A percentile compares a stretch with the other conserved stretches of the same genome.
These are phyloP conservation scores for Adoxophyes honmai DNA, from an alignment of 1,140 invertebrate genomes.

Conservation along the genomic window DNA sequence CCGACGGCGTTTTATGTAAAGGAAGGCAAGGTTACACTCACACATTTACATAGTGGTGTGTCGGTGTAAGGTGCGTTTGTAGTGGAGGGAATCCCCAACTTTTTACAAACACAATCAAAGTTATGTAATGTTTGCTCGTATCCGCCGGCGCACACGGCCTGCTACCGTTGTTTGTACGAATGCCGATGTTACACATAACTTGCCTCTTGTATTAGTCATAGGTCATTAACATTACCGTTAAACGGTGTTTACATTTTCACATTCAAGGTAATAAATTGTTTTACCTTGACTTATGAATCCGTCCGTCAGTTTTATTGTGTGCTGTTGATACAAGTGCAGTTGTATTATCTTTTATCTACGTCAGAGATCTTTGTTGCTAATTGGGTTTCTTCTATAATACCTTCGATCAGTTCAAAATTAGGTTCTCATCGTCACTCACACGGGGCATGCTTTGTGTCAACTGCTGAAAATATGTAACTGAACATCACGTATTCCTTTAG, in stretches of 20 bases:
- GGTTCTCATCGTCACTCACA: no score
- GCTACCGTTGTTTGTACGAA: conserved; percentile 68
- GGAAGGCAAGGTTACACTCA: conserved; percentile 74
- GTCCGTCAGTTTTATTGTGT: not conserved
- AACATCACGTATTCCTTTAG: no score
- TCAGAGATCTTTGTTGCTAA: not conserved
- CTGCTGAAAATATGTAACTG: no score
- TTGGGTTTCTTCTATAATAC: not conserved
- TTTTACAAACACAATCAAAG: conserved; percentile 77
- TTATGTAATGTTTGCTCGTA: conserved; percentile 75
- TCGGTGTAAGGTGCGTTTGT: conserved; percentile 64
- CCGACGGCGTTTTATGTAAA: conserved; percentile 75
- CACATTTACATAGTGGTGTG: conserved; percentile 44
- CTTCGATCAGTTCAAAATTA: no score
- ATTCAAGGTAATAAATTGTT: conserved; percentile 9
- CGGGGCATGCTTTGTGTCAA: no score
- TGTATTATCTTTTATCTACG: not conserved
- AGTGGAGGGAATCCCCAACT: conserved; percentile 74
- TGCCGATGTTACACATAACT: conserved; percentile 73
- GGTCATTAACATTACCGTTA: conserved; percentile 73
- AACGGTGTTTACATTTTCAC: conserved; percentile 59
- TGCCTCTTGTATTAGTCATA: conserved; percentile 70
- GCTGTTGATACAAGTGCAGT: conserved; percentile 9
- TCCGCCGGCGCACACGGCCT: conserved; percentile 57
- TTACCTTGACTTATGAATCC: conserved; percentile 3